Percentiles rank a stretch among this genome's conserved stretches.
phyloP scores from a whole-genome alignment of 2,888 invertebrate species.

The Hedya salicella region DNA sequence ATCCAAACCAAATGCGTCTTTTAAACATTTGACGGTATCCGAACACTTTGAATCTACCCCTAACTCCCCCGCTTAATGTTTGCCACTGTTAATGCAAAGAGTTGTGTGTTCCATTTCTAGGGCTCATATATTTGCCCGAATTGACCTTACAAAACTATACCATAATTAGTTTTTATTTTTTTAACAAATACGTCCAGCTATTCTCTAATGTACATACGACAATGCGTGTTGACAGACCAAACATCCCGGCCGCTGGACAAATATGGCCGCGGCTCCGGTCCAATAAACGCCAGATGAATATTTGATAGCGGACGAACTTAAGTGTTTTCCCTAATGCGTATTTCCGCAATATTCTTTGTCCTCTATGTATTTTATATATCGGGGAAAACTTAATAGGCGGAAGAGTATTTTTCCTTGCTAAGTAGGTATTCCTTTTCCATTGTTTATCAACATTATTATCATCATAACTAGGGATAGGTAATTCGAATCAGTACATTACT shows the following conservation, averaged over 20 bases:
- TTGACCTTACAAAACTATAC: background rate
- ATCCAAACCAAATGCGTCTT: too few relatives aligned
- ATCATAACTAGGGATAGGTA: too few relatives aligned
- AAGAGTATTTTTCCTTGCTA: background rate
- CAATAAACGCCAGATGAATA: constrained; percentile 26
- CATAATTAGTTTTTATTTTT: background rate
- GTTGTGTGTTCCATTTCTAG: too few relatives aligned
- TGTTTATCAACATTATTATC: too few relatives aligned
- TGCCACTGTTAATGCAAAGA: too few relatives aligned
- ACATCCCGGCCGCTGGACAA: constrained; percentile 1
- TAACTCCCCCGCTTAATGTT: too few relatives aligned
- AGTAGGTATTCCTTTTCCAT: too few relatives aligned
- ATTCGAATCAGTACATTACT: too few relatives aligned
- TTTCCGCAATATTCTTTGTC: constrained; percentile 1
- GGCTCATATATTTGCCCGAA: too few relatives aligned
- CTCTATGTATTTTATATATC: background rate
- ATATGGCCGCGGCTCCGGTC: background rate
- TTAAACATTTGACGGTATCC: too few relatives aligned
- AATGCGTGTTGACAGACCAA: constrained; percentile 28
- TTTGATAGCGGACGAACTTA: constrained; percentile 25
- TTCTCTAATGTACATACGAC: constrained; percentile 6
- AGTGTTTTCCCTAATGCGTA: constrained; percentile 13
- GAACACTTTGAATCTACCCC: too few relatives aligned
- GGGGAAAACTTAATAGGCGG: background rate
- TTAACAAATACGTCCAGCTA: constrained; percentile 12